These are phyloP conservation scores for Beroe ovata DNA, from an alignment of 37 sponge, comb jelly and placozoan species.

Conservation along the genomic window DNA sequence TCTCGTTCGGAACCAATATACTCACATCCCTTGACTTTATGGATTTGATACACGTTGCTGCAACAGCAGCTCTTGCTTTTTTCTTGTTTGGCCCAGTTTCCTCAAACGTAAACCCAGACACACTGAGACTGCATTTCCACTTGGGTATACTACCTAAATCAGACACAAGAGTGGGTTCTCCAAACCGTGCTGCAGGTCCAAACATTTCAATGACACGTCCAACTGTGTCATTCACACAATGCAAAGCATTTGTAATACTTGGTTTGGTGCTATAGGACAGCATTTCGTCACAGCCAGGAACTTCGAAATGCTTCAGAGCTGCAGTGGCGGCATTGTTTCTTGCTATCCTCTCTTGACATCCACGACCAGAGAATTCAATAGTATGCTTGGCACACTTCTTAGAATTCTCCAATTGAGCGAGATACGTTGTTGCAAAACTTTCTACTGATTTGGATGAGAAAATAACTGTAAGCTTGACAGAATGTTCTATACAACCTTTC, in stretches of 20 bases:
- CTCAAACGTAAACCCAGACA: neutral
- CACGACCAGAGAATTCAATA: neutral
- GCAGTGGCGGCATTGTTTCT: neutral
- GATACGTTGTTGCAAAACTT: no score
- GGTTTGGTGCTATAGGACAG: neutral
- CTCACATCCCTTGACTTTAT: neutral
- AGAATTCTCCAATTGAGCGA: no score
- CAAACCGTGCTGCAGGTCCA: neutral
- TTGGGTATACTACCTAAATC: neutral
- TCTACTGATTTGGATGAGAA: no score
- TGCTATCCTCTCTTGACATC: neutral
- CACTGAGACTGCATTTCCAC: neutral
- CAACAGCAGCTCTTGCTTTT: neutral
- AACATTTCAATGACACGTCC: conserved; percentile 10
- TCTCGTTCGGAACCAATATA: neutral
- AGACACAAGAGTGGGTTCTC: neutral
- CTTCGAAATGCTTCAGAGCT: neutral
- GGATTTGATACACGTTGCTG: neutral
- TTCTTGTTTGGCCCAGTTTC: neutral
- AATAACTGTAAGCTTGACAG: no score
- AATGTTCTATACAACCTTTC: no score
- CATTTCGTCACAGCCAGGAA: conserved; percentile 6
- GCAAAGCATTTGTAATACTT: neutral
- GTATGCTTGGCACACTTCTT: neutral
- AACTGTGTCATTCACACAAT: neutral